Base-by-base conservation (phyloP, 2,797 vertebrate species). In the Picus viridis region DNA sequence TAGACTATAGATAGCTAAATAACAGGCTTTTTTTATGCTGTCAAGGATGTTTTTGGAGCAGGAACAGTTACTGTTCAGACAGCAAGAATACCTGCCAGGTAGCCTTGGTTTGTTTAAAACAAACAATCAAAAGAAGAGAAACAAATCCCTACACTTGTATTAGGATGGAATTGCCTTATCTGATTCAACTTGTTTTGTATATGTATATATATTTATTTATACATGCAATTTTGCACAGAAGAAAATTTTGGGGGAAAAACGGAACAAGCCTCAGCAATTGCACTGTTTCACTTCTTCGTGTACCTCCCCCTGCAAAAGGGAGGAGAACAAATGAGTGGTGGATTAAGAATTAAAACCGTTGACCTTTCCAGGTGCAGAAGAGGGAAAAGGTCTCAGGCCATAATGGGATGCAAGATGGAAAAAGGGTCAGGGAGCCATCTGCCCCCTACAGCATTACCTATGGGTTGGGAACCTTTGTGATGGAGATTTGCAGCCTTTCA, bases 401-500 rank as follows among this genome's bases (percentile, higher is more conserved):
- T 62, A 61, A 10, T 22, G 26, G 71, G 64, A 45, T 73, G 32
- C 13, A 2, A 34, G 81, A 77, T 32, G 59, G 89, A 83, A 67
- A 82, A 88, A 94, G 92, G 90, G 83, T 90, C 86, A 83, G 86
- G 75, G 63, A 94, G 34, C 58, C 34, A 36, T 11, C 43, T 36
- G 34, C 12, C 30, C 49, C 74, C 80, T 64, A 54, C 65, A 89
- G 62, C 56, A 78, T 83, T 90, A 92, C 91, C 95, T 94, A 3
- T 73, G 62, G 79, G 59, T 72, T 88, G 76, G 57, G 69, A 94
- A n/a, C 76, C 83, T 71, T 93, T 4, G 2, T 70, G 78, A 61
- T 75, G 88, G 85, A 82, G 93, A 71, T 93, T 95, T 93, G 90
- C 75, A 86, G 65, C 83, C 88, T 96, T 94, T 89, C 80, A 78